phyloP scores from a whole-genome alignment of 2,113 vertebrate species.

The Haemorhous mexicanus region DNA sequence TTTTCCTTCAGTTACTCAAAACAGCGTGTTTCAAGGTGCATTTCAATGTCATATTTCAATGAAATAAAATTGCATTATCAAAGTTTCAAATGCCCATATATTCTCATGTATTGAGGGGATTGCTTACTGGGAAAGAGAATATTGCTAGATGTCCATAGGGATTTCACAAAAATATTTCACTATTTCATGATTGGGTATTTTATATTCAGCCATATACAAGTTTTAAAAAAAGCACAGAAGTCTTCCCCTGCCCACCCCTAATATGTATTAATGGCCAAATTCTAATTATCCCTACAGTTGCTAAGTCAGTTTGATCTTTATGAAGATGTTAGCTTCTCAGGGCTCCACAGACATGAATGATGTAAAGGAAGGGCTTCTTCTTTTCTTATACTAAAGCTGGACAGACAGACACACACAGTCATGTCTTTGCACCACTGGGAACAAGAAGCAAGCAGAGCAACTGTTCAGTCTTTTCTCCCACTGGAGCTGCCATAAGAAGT shows the following conservation, averaged over 20 bases:
- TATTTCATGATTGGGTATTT: not conserved
- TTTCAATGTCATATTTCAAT: too few relatives aligned
- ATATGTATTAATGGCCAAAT: not conserved
- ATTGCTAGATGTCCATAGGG: not conserved
- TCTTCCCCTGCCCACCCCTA: not conserved
- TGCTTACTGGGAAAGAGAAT: not conserved
- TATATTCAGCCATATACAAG: not conserved
- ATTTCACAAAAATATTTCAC: not conserved
- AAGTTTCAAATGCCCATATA: not conserved
- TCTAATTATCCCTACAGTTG: not conserved
- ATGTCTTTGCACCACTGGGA: not conserved
- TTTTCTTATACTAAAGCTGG: not conserved
- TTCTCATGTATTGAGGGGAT: not conserved
- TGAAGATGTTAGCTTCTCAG: not conserved
- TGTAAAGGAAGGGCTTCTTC: not conserved
- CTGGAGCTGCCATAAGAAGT: not conserved
- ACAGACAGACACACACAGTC: not conserved
- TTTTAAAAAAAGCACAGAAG: not conserved
- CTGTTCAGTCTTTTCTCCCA: not conserved
- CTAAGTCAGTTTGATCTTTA: not conserved
- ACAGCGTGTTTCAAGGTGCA: not conserved
- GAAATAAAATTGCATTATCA: not conserved
- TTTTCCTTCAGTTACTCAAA: not conserved
- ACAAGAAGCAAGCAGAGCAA: not conserved
- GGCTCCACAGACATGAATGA: not conserved